Percentiles rank a stretch among this genome's conserved stretches.
phyloP scores from a whole-genome alignment of 1,140 invertebrate genomes.

The Plutomurus gul region DNA sequence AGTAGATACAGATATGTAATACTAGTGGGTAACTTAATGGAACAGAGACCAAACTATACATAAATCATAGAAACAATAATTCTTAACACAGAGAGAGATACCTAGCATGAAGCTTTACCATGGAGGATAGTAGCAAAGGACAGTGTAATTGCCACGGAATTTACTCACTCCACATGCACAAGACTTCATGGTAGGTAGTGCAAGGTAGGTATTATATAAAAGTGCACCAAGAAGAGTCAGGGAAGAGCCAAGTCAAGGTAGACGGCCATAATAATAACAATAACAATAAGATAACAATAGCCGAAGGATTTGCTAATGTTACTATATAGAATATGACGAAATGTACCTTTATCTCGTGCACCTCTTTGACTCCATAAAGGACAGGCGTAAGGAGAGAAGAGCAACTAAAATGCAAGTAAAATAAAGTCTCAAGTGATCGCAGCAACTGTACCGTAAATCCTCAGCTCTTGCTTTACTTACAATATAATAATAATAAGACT shows the following conservation, averaged over 20 bases:
- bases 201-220: neutral
- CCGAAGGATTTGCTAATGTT: constrained; percentile 5
- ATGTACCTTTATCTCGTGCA: neutral
- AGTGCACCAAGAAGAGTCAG: neutral
- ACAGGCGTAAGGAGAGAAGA: neutral
- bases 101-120: too few relatives aligned
- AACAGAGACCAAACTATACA: too few relatives aligned
- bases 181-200: too few relatives aligned
- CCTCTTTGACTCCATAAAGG: neutral
- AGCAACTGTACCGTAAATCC: constrained; percentile 15
- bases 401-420: neutral
- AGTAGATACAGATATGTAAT: too few relatives aligned
- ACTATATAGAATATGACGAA: neutral
- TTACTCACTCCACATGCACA: too few relatives aligned
- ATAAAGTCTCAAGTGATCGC: neutral
- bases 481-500: too few relatives aligned
- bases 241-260: neutral
- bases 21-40: too few relatives aligned
- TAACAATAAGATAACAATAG: constrained; percentile 24
- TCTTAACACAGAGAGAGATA: too few relatives aligned
- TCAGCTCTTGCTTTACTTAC: neutral
- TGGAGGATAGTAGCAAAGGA: too few relatives aligned
- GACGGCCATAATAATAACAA: constrained; percentile 1
- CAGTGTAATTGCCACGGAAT: too few relatives aligned
- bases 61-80: too few relatives aligned